These are phyloP conservation scores for Ptilonorhynchus violaceus DNA, from an alignment of 2,113 vertebrate species.

Conservation along the genomic window DNA sequence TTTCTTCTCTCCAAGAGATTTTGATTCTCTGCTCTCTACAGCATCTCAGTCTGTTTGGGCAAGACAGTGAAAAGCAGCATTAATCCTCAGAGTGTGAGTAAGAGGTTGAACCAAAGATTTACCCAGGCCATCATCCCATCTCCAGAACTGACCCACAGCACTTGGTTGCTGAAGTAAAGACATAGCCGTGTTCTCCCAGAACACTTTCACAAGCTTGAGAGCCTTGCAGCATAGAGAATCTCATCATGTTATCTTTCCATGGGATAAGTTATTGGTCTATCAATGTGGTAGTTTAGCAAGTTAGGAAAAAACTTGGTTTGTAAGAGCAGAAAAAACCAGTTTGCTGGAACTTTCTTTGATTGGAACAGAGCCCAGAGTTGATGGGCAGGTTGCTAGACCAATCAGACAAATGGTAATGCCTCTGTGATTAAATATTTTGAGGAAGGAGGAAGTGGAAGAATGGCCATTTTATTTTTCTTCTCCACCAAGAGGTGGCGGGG, in stretches of 20 bases:
- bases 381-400: too few species aligned
- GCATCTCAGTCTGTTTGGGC: neutral
- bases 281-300: too few species aligned
- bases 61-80: neutral
- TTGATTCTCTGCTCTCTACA: neutral
- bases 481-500: too few species aligned
- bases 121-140: neutral
- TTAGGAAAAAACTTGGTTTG: too few species aligned
- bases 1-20: neutral
- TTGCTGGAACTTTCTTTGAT: too few species aligned
- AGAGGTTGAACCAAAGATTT: neutral
- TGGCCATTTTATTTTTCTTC: too few species aligned
- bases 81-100: rapidly evolving
- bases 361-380: too few species aligned
- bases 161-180: neutral
- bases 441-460: too few species aligned
- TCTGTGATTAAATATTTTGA: too few species aligned
- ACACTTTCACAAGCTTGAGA: neutral
- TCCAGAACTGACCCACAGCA: neutral
- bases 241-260: neutral
- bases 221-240: neutral
- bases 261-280: neutral
- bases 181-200: rapidly evolving
- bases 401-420: too few species aligned
- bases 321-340: too few species aligned